Evolutionary conservation across 1,140 invertebrate genomes (phyloP).

Genomic region (Trachelipus rathkii): DNA sequence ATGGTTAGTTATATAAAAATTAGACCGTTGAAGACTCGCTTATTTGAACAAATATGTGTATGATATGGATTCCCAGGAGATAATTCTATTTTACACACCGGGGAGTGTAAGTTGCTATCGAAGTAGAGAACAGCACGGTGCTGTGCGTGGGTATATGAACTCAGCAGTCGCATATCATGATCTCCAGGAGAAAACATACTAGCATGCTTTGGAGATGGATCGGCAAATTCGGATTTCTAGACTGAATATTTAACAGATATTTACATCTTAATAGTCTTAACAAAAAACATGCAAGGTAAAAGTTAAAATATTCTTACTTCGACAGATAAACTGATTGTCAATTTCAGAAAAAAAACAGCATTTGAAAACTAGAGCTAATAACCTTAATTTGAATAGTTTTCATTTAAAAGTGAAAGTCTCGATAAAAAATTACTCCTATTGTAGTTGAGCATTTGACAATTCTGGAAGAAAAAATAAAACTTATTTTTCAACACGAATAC

Average conservation of each 20-base stretch:
- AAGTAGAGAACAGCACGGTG: no score
- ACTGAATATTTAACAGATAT: constrained; percentile 28
- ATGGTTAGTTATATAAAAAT: constrained; percentile 28
- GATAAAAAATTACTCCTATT: background rate
- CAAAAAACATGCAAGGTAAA: constrained; percentile 18
- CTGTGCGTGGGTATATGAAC: constrained; percentile 9
- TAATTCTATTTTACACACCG: constrained; percentile 19
- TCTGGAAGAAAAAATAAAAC: constrained; percentile 16
- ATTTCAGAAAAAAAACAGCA: constrained; percentile 21
- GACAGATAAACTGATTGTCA: constrained; percentile 22
- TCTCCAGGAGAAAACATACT: constrained; percentile 20
- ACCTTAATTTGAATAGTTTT: no score
- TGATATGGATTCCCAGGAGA: constrained; percentile 23
- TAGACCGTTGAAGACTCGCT: constrained; percentile 21
- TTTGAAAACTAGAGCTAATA: no score
- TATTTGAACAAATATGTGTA: constrained; percentile 26
- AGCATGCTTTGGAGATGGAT: constrained; percentile 22
- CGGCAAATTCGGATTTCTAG: constrained; percentile 16
- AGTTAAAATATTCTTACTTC: constrained; percentile 27
- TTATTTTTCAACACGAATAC: constrained; percentile 21
- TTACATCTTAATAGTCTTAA: constrained; percentile 27
- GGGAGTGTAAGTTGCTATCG: constrained; percentile 18
- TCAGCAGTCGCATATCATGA: no score
- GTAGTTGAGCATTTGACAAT: constrained; percentile 12
- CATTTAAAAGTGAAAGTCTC: no score